A percentile compares a stretch with the other conserved stretches of the same genome.
These are phyloP conservation scores for Synergus japonicus DNA, from an alignment of 2,888 invertebrate genomes.

Conservation along the genomic window DNA sequence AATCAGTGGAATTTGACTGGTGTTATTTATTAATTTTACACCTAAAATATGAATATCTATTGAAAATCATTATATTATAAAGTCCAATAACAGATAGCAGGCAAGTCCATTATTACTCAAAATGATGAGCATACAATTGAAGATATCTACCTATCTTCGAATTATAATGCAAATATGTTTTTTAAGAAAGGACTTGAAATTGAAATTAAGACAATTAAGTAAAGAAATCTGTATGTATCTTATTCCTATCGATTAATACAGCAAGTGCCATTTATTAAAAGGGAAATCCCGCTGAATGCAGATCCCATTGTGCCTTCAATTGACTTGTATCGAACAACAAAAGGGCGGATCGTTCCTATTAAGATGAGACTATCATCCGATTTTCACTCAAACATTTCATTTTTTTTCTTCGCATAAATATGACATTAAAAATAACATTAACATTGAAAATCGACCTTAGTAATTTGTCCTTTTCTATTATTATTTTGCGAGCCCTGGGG, in stretches of 20 bases:
- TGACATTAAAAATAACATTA: neutral
- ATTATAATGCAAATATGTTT: neutral
- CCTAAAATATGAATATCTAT: too few species aligned
- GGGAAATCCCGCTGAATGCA: neutral
- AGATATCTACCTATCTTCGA: neutral
- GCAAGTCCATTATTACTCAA: neutral
- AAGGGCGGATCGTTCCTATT: slow-evolving; percentile 28
- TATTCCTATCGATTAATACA: slow-evolving; percentile 7
- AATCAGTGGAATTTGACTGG: too few species aligned
- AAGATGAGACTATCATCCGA: slow-evolving; percentile 2
- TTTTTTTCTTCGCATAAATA: neutral
- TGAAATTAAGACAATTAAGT: neutral
- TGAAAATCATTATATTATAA: neutral
- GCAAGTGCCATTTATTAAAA: slow-evolving; percentile 5
- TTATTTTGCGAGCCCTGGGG: neutral
- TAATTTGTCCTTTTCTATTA: neutral
- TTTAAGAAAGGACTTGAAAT: neutral
- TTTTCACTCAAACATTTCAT: neutral
- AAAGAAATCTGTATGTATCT: neutral
- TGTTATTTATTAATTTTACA: too few species aligned
- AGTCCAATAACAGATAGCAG: neutral
- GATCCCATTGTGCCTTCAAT: slow-evolving; percentile 5
- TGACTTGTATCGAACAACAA: slow-evolving; percentile 27
- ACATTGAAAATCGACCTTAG: slow-evolving; percentile 14
- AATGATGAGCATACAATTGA: neutral